Conservation (phyloP, 1,140 invertebrate species). For the Macrosteles quadrilineatus region DNA sequence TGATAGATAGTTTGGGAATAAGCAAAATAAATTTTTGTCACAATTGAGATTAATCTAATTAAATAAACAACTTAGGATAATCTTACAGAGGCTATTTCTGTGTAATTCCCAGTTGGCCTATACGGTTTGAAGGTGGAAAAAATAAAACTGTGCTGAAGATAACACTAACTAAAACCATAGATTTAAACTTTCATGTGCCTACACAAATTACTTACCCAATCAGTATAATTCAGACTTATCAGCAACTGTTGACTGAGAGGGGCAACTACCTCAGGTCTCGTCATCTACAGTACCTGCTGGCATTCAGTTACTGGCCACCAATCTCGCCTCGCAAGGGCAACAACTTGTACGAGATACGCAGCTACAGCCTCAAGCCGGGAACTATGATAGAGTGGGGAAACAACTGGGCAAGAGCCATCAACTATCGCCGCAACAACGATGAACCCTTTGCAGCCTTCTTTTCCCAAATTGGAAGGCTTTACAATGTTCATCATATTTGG, state of each 20-base stretch:
- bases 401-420: constrained; percentile 96
- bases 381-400: constrained; percentile 99
- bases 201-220: too few relatives aligned
- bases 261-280: constrained; percentile 83
- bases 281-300: constrained; percentile 89
- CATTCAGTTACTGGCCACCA: constrained; percentile 87
- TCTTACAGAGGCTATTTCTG: too few relatives aligned
- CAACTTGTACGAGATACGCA: constrained; percentile 94
- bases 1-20: too few relatives aligned
- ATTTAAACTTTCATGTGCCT: too few relatives aligned
- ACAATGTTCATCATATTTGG: constrained; percentile 98
- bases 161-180: too few relatives aligned
- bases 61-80: too few relatives aligned
- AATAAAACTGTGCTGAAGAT: too few relatives aligned
- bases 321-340: constrained; percentile 70
- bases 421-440: constrained; percentile 85
- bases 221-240: constrained; percentile 67
- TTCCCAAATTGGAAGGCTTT: constrained; percentile 93
- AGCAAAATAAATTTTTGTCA: too few relatives aligned
- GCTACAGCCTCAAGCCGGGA: constrained; percentile 85
- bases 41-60: too few relatives aligned
- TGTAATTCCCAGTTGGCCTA: too few relatives aligned
- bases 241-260: constrained; percentile 75
- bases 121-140: too few relatives aligned
- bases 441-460: constrained; percentile 96